Conservation (phyloP, 2,797 vertebrate species). For the Takifugu ocellatus region DNA sequence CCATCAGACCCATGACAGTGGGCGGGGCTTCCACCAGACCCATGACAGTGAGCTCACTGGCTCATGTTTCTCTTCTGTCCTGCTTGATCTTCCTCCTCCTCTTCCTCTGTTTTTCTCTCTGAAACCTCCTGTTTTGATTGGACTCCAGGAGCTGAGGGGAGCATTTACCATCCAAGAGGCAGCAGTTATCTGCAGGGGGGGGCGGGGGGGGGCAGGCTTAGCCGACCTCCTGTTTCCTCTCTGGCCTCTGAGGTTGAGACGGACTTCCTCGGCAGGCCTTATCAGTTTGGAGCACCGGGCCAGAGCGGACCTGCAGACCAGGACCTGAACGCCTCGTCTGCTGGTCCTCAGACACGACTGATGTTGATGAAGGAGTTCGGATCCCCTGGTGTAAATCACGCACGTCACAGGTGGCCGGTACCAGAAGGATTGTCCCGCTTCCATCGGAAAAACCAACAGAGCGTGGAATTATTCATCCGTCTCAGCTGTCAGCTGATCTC, state of each 20-base stretch:
- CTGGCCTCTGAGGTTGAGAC: conserved; percentile 43
- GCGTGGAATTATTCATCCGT: background rate
- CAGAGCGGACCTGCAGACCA: conserved; percentile 12
- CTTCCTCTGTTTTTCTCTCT: background rate
- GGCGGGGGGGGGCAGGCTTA: too few species aligned
- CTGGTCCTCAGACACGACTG: background rate
- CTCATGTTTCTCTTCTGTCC: background rate
- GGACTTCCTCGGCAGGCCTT: conserved; percentile 78
- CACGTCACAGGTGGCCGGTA: background rate
- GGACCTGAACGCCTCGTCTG: background rate
- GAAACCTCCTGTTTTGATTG: conserved; percentile 41
- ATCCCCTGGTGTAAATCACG: background rate
- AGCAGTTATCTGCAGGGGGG: too few species aligned
- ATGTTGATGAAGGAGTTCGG: background rate
- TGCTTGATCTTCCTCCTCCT: conserved; percentile 4
- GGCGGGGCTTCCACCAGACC: too few species aligned
- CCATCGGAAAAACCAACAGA: background rate
- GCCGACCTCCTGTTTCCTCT: conserved; percentile 71
- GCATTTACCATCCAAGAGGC: conserved; percentile 6
- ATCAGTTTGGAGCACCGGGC: conserved; percentile 68
- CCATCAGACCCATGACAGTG: background rate
- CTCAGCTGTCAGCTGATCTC: too few species aligned
- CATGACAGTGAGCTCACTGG: background rate
- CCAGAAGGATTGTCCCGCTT: background rate
- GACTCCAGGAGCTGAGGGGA: conserved; percentile 22